Evolutionary conservation across 2,113 vertebrate genomes (phyloP), one percentile per base, ranked within the genome.

Genomic region (Lanius collurio): DNA sequence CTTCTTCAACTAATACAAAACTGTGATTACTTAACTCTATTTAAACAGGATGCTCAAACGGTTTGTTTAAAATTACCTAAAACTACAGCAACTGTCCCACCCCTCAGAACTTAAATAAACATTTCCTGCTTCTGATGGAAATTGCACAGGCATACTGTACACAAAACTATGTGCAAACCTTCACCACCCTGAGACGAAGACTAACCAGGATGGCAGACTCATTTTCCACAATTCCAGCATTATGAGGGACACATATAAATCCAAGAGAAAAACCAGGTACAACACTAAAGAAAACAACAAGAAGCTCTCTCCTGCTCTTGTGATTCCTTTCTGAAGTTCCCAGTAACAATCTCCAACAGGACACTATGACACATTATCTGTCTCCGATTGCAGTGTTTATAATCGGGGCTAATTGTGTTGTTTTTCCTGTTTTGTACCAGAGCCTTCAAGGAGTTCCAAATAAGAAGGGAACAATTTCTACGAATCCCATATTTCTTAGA

Each of bases 21-120:
- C 44, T 76, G 64, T 94, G 94, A 96, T 96, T 95, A 96, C 94
- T 91, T 95, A 95, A 90, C 68, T 95, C 91, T 98, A 98, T 98
- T 98, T 98, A 98, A 98, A 99, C 98, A 98, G 98, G 98, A 99
- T 98, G 98, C 97, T 96, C 81, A 98, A 98, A 98, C 94, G 98
- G 98, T 98, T 99, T 99, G 98, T 99, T 99, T 99, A 98, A 98
- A 98, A 98, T 97, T 98, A 98, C 97, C 97, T 97, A 98, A 97
- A 98, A 97, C 97, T 98, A 96, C 94, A 96, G 96, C 70, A 90
- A 97, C 97, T 97, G 97, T 97, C 98, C 98, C 98, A 98, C 98
- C 98, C 98, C 98, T 98, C 97, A 96, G 96, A 98, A 98, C 97
- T 97, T 97, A 98, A 98, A 98, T 98, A 98, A 99, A 98, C 98